Evolutionary conservation across 2,888 invertebrate genomes (phyloP).

Genomic region (Deroplatys truncata): DNA sequence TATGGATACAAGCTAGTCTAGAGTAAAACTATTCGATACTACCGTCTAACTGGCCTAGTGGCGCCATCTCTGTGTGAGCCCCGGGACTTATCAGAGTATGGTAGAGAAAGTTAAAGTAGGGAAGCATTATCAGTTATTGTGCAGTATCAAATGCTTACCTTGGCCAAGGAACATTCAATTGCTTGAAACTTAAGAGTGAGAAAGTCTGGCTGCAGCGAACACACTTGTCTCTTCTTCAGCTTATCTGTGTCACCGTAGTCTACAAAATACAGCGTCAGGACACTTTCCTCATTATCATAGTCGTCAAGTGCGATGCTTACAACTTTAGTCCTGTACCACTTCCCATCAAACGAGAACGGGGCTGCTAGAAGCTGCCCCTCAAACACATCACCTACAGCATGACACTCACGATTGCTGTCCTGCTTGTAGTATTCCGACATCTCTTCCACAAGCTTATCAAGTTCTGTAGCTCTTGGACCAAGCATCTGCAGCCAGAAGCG

Average conservation of each 20-base stretch:
- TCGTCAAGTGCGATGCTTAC: conserved; percentile 59
- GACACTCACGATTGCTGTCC: conserved; percentile 58
- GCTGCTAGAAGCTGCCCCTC: conserved; percentile 80
- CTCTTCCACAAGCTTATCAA: conserved; percentile 72
- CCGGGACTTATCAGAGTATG: too few relatives aligned
- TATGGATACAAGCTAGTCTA: too few relatives aligned
- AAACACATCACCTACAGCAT: conserved; percentile 45
- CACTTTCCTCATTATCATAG: conserved; percentile 55
- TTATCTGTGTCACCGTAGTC: conserved; percentile 84
- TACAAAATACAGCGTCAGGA: conserved; percentile 72
- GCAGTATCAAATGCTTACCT: conserved; percentile 46
- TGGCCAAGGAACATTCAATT: conserved; percentile 79
- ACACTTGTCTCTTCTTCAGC: conserved; percentile 61
- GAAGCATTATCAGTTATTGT: too few relatives aligned
- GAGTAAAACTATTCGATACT: too few relatives aligned
- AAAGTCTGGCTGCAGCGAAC: conserved; percentile 71
- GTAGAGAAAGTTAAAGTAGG: too few relatives aligned
- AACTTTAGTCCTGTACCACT: conserved; percentile 78
- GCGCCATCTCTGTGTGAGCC: too few relatives aligned
- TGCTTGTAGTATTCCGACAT: conserved; percentile 80
- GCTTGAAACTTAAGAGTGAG: conserved; percentile 74
- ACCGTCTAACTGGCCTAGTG: too few relatives aligned
- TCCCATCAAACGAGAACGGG: conserved; percentile 72
- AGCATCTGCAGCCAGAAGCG: conserved; percentile 69
- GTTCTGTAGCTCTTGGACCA: conserved; percentile 66